Base-by-base conservation (phyloP, 2,888 invertebrate genomes). In the Drosophila eohydei region DNA sequence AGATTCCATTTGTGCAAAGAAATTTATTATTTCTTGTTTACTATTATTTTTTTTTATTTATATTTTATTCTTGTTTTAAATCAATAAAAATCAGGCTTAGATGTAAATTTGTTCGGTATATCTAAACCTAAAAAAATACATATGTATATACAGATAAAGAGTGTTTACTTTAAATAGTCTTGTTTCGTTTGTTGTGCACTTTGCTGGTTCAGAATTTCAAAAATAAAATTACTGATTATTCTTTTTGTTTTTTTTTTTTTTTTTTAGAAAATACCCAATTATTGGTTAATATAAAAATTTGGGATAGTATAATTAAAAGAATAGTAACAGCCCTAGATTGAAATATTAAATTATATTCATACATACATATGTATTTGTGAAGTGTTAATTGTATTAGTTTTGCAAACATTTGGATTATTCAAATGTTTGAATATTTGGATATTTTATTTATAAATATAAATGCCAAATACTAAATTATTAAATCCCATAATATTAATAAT, bases 151-250 rank as follows among this genome's bases (percentile, higher is more conserved):
- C 71, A 75, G 80, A 80, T 76, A 79, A 79, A 75, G 66, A 80
- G 77, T 80, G 76, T 72, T 80, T 80, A 71, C 64, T 61, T 76
- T 80, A 76, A 80, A 80, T 61, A 80, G 79, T 80, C 79, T 80
- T 80, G 66, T 56, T 78, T 80, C 72, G 69, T 76, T 80, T 80
- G 65, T 80, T 80, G 79, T 80, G 79, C 79, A 76, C 71, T 68
- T 80, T 80, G 67, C 60, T 71, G 63, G 65, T 76, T 76, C 72
- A 79, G 81, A 68, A 71, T 75, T 72, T 69, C 30, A 30, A 65
- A 78, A 76, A 41, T 46, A 64, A 72, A 72, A 68, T 60, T 52
- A 55, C 67, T 72, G 56, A 62, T 60, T 63, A n/a, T 9, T 30
- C 30, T 30, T 34, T 34, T 8, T 8, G 6, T 34, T 34, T 34